Evolutionary conservation across 2,113 vertebrate species (phyloP), one percentile per base, ranked within the genome.

Genomic region (Centropus bengalensis): DNA sequence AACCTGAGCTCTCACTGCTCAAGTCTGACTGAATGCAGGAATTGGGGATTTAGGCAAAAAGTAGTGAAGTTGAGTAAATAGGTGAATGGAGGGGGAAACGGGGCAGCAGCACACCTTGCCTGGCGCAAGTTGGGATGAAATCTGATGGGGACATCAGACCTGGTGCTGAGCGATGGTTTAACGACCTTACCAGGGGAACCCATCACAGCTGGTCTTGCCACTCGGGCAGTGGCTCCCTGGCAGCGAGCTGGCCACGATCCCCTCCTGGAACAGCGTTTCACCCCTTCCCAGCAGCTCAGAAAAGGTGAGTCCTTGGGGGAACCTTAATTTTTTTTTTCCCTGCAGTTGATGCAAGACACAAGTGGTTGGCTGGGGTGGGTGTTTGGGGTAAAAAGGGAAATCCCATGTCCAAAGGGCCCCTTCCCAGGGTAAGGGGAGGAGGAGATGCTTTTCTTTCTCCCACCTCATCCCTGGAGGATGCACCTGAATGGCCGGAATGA

Each of bases 101-200:
- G 49, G 16, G 26, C 40, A 38, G 58, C 58, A 79, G 67, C 27
- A 42, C 22, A n/a, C 36, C 59, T 52, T 28, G 45, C n/a, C 58
- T 1, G 5, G 49, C 56, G 30, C 64, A 79, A 76, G 47, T 52
- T 90, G 78, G 91, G 94, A 89, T 88, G 85, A 97, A 97, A 94
- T 77, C 84, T 93, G 88, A 93, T 88, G 94, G 94, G 91, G 97
- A 92, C 67, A 60, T 90, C 95, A 96, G 88, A 7, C 63, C 63
- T 11, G 81, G 49, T 33, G 58, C 88, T 89, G 86, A 93, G 92
- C 76, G 59, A 92, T 96, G 96, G 96, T 95, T 96, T 96, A 96
- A 95, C 97, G 88, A 94, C 78, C 95, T 89, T 71, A 63, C 95
- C 47, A 59, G 89, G 66, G 9, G 14, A 95, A 84, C 20, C 63